Base-by-base conservation (phyloP, 2,888 invertebrate species). In the Rutpela maculata region DNA sequence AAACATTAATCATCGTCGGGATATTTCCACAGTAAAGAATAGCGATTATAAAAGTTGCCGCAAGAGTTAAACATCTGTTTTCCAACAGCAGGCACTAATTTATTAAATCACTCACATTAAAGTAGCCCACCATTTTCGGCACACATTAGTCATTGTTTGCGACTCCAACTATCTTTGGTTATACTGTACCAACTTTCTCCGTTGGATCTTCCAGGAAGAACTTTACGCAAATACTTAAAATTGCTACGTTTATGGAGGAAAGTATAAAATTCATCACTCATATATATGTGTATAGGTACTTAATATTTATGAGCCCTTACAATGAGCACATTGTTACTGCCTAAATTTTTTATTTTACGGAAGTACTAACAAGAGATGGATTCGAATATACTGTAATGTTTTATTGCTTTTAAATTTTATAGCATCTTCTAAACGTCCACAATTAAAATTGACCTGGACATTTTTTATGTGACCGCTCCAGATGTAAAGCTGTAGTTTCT, bases 201-300 rank as follows among this genome's bases (percentile, higher is more conserved):
- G 43, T 43, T 43, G 43, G 7, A 6, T 50, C 6, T 50, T 15
- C 12, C 50, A 50, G 50, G 43, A n/a, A 15, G n/a, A 50, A 17
- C n/a, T n/a, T 50, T n/a, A 50, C 15, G 4, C 1, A 50, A 50
- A 50, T 50, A 1, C 12, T 50, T 50, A 50, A 50, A 50, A 50
- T 50, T 50, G n/a, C 50, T 50, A n/a, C 50, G n/a, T 50, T 50
- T 50, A 50, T 50, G 15, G n/a, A n/a, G 50, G 50, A 50, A 50
- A 12, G 4, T 50, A 50, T 50, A 50, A 50, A 50, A 50, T 50
- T 50, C 50, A n/a, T 50, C n/a, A 50, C 50, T n/a, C 15, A 43
- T 50, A n/a, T n/a, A n/a, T n/a, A n/a, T n/a, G n/a, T n/a, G n/a
- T n/a, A n/a, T n/a, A n/a, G n/a, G n/a, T n/a, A 50, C 50, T 50